A percentile compares a stretch with the other conserved stretches of the same genome.
These are phyloP conservation scores for Bibio marci DNA, from an alignment of 2,888 invertebrate genomes.

Conservation along the genomic window DNA sequence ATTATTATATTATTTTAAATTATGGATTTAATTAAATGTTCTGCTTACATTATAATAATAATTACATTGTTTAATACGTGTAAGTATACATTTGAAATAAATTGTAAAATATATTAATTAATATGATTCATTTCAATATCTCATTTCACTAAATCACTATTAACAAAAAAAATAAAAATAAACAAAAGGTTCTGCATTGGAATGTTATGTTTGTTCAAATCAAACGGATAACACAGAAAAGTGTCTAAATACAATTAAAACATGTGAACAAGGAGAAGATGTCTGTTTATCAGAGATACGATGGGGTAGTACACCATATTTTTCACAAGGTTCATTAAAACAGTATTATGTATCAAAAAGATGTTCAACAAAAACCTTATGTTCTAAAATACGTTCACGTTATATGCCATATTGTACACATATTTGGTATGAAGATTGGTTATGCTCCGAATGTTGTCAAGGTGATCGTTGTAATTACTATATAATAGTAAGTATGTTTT, in stretches of 20 bases:
- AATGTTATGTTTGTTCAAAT: constrained; percentile 88
- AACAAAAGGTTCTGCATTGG: constrained; percentile 36
- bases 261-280: constrained; percentile 75
- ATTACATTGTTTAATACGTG: no score
- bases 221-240: constrained; percentile 88
- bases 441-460: constrained; percentile 87
- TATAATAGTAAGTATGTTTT: constrained; percentile 60
- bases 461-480: constrained; percentile 93
- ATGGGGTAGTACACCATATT: constrained; percentile 89
- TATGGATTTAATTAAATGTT: no score
- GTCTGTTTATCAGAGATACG: constrained; percentile 64
- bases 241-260: constrained; percentile 79
- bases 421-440: constrained; percentile 95
- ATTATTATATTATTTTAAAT: no score
- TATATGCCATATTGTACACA: constrained; percentile 69
- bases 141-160: no score
- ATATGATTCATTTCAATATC: no score
- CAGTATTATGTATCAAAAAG: constrained; percentile 85
- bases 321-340: constrained; percentile 82
- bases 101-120: no score
- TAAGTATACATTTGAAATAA: no score
- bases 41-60: no score
- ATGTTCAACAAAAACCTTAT: constrained; percentile 67
- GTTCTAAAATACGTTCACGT: constrained; percentile 49
- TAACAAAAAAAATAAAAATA: background rate